Evolutionary conservation across 2,113 vertebrate species (phyloP).

Genomic region (Vidua macroura): DNA sequence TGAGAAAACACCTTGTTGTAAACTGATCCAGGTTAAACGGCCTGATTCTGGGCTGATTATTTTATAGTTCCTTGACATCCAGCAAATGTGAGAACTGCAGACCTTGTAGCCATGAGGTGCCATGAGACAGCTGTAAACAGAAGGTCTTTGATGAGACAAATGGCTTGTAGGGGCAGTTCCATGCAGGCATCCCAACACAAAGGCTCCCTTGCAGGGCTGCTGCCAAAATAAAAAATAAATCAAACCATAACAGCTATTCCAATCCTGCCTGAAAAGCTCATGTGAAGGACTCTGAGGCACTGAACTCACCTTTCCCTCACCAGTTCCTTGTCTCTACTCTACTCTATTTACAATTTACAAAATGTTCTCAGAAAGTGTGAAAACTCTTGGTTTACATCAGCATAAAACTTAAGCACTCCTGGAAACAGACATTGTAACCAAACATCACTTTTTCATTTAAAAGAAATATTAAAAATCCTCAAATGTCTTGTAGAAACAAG

Average conservation of each 20-base stretch:
- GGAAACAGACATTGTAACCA: not conserved
- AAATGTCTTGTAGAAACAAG: not conserved
- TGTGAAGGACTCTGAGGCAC: not conserved
- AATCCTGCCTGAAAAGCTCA: slow-evolving; percentile 17
- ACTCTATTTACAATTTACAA: not conserved
- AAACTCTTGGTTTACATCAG: not conserved
- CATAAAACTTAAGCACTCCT: not conserved
- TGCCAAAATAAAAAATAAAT: slow-evolving; percentile 27
- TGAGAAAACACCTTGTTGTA: slow-evolving; percentile 18
- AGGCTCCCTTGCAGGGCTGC: not conserved
- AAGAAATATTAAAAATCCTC: not conserved
- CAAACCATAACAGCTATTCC: not conserved
- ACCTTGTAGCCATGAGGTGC: slow-evolving; percentile 34
- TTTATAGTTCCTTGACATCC: slow-evolving; percentile 65
- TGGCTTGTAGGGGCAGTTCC: slow-evolving; percentile 34
- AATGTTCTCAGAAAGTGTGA: not conserved
- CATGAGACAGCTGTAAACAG: slow-evolving; percentile 52
- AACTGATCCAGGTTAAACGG: slow-evolving; percentile 37
- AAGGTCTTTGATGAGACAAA: slow-evolving; percentile 69
- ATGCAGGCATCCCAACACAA: slow-evolving; percentile 13
- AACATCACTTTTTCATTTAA: slow-evolving; percentile 13
- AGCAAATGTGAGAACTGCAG: slow-evolving; percentile 62
- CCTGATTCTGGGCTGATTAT: slow-evolving; percentile 53
- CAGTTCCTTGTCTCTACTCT: slow-evolving; percentile 1
- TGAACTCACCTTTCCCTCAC: not conserved